These are phyloP conservation scores for Lamellibrachia luymesi DNA, from an alignment of 1,140 invertebrate species.

Conservation along the genomic window DNA sequence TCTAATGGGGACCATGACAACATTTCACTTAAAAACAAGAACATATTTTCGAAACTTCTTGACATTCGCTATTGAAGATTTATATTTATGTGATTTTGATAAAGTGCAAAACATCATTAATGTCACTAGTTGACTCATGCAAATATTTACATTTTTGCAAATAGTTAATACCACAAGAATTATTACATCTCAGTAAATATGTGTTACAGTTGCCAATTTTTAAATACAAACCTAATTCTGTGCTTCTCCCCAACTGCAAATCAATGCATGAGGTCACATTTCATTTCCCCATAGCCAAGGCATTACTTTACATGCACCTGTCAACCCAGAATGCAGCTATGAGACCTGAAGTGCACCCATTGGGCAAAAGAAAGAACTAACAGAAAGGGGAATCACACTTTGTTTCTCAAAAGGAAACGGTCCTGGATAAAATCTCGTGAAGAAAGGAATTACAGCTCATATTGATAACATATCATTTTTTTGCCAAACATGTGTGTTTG, in stretches of 20 bases:
- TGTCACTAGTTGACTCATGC: background rate
- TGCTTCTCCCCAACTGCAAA: background rate
- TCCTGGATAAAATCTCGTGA: too few species aligned
- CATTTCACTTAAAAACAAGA: background rate
- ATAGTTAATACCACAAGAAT: background rate
- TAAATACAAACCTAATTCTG: background rate
- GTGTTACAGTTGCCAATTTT: background rate
- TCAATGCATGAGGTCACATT: background rate
- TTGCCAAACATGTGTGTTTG: too few species aligned
- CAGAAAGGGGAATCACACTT: too few species aligned
- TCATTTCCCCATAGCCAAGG: background rate
- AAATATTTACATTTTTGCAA: background rate
- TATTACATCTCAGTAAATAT: background rate
- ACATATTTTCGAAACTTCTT: background rate
- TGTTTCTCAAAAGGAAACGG: background rate
- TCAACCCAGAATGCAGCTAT: background rate
- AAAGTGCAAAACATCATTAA: background rate
- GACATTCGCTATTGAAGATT: background rate
- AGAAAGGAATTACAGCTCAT: too few species aligned
- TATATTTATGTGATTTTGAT: background rate
- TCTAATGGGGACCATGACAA: background rate
- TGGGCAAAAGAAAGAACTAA: background rate
- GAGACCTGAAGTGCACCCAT: background rate
- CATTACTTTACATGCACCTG: background rate
- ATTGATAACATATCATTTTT: too few species aligned